phyloP scores from a whole-genome alignment of 2,888 invertebrate genomes.

The Abrostola tripartita region DNA sequence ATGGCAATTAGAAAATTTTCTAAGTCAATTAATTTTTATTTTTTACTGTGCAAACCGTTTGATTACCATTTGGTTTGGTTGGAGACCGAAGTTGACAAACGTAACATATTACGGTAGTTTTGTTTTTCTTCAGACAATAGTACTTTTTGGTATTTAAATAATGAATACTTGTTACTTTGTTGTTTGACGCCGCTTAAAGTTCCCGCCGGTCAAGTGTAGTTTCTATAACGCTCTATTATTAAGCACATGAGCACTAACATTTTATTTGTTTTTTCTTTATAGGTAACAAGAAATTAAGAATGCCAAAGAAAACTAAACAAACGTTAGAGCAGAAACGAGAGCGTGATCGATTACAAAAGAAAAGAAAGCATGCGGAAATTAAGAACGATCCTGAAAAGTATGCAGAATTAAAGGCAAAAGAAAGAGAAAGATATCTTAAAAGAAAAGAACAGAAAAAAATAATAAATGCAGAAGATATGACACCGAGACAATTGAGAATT shows the following conservation, averaged over 20 bases:
- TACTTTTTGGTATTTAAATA: constrained; percentile 1
- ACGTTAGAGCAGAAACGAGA: constrained; percentile 8
- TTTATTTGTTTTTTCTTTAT: constrained; percentile 2
- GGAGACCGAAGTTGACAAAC: background rate
- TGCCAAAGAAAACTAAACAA: constrained; percentile 2
- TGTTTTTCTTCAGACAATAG: constrained; percentile 5
- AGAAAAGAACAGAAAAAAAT: constrained; percentile 7
- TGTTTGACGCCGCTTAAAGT: background rate
- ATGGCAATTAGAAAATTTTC: constrained; percentile 5
- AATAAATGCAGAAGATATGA: constrained; percentile 9
- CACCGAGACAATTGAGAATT: constrained; percentile 13
- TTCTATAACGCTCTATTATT: background rate
- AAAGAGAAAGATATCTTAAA: constrained; percentile 7
- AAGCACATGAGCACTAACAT: background rate
- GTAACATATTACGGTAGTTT: background rate
- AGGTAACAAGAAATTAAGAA: background rate
- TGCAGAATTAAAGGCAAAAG: constrained; percentile 2
- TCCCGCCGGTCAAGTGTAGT: background rate
- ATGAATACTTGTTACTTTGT: constrained; percentile 4
- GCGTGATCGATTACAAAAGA: constrained; percentile 5
- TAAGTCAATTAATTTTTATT: constrained; percentile 1
- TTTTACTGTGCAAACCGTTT: background rate
- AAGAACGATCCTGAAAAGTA: constrained; percentile 4
- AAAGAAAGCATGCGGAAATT: constrained; percentile 7
- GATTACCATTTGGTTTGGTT: constrained; percentile 1